Conservation (phyloP, 2,113 vertebrate genomes). For the Columbina picui region DNA sequence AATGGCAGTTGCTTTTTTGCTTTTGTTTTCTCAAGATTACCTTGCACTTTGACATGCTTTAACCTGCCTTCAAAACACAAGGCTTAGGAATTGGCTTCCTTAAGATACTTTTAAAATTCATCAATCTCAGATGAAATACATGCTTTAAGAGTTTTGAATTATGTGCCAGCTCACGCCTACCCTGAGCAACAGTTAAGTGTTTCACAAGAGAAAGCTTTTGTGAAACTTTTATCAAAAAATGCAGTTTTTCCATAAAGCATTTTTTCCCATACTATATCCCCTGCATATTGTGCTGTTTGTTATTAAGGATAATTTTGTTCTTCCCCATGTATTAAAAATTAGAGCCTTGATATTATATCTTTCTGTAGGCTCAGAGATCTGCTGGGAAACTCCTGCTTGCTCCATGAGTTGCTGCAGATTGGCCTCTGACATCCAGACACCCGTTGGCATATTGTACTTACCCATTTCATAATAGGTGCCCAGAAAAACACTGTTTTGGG, state of each 20-base stretch:
- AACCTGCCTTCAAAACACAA: neutral
- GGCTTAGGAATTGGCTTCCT: neutral
- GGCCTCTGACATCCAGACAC: neutral
- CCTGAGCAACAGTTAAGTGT: neutral
- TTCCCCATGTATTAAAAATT: neutral
- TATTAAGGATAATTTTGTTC: neutral
- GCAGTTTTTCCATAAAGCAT: neutral
- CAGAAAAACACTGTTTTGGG: conserved; percentile 98
- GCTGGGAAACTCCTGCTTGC: neutral
- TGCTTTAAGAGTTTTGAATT: neutral
- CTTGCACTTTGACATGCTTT: neutral
- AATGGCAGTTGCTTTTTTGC: neutral
- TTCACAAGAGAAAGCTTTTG: neutral
- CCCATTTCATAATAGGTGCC: conserved; percentile 99
- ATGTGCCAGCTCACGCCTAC: neutral
- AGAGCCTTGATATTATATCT: neutral
- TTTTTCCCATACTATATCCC: rapidly evolving
- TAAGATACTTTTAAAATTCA: neutral
- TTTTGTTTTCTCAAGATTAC: neutral
- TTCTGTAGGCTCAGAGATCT: neutral
- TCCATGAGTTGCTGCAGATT: neutral
- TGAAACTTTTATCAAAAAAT: neutral
- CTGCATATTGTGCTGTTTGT: neutral
- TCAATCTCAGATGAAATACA: neutral
- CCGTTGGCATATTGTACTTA: conserved; percentile 67